Base-by-base conservation (phyloP, 1,140 invertebrate genomes). In the Nomia melanderi region DNA sequence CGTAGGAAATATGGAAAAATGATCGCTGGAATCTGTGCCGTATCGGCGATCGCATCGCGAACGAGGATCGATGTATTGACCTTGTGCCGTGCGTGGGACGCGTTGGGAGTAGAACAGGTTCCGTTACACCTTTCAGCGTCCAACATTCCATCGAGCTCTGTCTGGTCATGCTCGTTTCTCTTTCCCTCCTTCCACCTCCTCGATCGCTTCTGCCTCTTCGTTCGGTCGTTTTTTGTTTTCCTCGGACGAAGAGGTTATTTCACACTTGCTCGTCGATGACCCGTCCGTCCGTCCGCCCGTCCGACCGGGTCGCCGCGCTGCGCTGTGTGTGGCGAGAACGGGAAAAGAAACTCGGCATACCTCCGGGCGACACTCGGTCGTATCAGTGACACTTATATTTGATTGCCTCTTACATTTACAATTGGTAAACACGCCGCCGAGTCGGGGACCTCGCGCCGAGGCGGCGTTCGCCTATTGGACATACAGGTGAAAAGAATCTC, bases 41-140 rank as follows among this genome's bases (percentile, higher is more conserved):
- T 47, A 63, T 62, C 54, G 14, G 1, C 8, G 53, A 75, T 67
- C 39, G 73, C 25, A 67, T 56, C 70, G 59, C 25, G 53, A 47
- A 29, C 20, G 60, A 65, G 50, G 53, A 60, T 69, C 47, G 53
- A 76, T 82, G 73, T 33, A 60, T 82, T 69, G 81, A 85, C 81
- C 78, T 87, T 87, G 81, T 65, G 56, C 77, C 41, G 70, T 39
- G 63, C 50, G 60, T 57, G 65, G 75, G 57, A 59, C 71, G 73
- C 47, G 64, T 50, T 67, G 53, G 53, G 78, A 84, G 63, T 77
- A 82, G 78, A 86, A 88, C 86, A 85, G 78, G 86, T 88, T 86
- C 85, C 83, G 83, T 88, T 87, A 86, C 77, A 84, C 63, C 85
- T 86, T 76, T 57, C 66, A 81, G 39, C 59, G 39, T 57, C 54